Base-by-base conservation (phyloP, 2,113 vertebrate genomes). In the Tachycineta bicolor region DNA sequence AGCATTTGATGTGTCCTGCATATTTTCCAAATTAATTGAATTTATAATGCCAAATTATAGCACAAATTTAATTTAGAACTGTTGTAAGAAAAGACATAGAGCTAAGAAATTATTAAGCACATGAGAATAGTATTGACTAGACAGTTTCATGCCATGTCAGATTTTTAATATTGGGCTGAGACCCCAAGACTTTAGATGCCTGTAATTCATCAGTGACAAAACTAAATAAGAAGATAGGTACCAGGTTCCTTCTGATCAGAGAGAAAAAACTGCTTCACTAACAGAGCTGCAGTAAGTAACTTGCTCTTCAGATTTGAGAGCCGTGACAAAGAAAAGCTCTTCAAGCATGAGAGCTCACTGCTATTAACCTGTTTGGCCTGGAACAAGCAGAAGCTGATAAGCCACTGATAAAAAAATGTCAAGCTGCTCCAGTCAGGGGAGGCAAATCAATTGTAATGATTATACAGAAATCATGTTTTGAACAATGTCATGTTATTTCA, bases 11-110 rank as follows among this genome's bases (percentile, higher is more conserved):
- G 6, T 87, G 56, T 81, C 37, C 73, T 87, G 60, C 24, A 56
- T 91, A 94, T 94, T 95, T 90, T 89, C 49, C 33, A 90, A 94
- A 94, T 95, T 95, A 97, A 95, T 84, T 93, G 65, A 83, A 93
- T 73, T 94, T 21, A 31, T 94, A 84, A 84, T 78, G 49, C 76
- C 76, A 91, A n/a, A 82, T 90, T 91, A 87, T 62, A 92, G 59
- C 34, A 68, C 28, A 47, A 94, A 84, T 94, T 79, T 92, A 86
- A 68, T 91, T 71, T 50, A 56, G 85, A 92, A 92, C 15, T 73
- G 14, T 26, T 91, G n/a, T 49, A 91, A 80, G 52, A 91, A 44
- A 39, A 93, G 73, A 58, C 31, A 64, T 4, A 86, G 44, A 64
- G n/a, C 58, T 79, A 70, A 75, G 46, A 91, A 81, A 86, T 81